Evolutionary conservation across 2,113 vertebrate species (phyloP), one percentile per base, ranked within the genome.

Genomic region (Hystrix brachyura): DNA sequence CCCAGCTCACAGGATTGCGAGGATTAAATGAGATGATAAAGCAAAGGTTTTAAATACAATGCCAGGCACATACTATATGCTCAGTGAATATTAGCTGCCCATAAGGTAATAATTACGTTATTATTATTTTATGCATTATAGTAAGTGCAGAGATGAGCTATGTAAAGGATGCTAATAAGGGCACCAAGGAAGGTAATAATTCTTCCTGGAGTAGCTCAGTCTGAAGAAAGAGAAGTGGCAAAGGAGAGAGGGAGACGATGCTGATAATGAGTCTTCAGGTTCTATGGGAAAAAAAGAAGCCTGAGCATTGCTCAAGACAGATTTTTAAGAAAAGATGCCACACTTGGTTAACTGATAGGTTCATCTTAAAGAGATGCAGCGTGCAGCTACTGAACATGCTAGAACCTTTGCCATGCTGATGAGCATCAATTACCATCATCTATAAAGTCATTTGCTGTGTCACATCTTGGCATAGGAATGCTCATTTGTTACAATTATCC

Each of bases 401-500:
- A 8, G 38, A 34, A 34, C 87, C 93, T 48, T 65, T 15, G 91
- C 92, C 83, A 53, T 27, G 93, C 38, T 89, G 80, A 81, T 55
- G 71, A 9, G 43, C 91, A 11, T 21, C 59, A 8, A 92, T 17
- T 32, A 97, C 94, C 55, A 6, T 53, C 71, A 94, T 97, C 81
- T 51, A 95, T 93, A 88, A 96, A 74, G 92, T 81, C 84, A 91
- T 91, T 65, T 72, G 74, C 84, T 90, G 19, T 7, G 14, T 84
- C 93, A 81, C n/a, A 51, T 88, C 93, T 72, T 87, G 79, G 88
- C 87, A 90, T 3, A 59, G 11, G 1, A 46, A 97, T 14, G 53
- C 51, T 96, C 96, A 90, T 96, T 96, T 96, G 94, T 97, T 96
- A 87, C 83, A 93, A 90, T 97, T 96, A 96, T 95, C 90, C 59